Percentiles rank a stretch among this genome's conserved stretches.
Conservation (phyloP, 2,113 vertebrate genomes). For the Scytalopus superciliaris region DNA sequence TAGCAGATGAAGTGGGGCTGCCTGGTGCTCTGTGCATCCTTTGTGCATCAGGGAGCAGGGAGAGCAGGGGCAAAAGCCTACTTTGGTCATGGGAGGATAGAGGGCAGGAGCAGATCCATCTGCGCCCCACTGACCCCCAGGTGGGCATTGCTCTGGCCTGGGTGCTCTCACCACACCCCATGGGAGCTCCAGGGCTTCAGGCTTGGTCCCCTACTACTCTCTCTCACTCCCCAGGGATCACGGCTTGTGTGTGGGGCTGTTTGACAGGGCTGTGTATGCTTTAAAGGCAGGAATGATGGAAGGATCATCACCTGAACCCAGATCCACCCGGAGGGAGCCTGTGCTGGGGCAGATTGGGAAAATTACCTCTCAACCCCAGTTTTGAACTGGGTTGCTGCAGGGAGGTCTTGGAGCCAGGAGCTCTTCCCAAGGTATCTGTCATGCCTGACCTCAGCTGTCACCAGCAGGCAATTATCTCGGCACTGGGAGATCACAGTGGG, state of each 20-base stretch:
- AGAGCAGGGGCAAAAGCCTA: not conserved
- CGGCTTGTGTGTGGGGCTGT: fast-evolving
- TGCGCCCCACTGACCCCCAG: not conserved
- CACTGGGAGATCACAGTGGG: not conserved
- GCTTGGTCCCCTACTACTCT: not conserved
- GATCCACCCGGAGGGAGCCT: not conserved
- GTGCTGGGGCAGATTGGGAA: not conserved
- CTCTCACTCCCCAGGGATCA: not conserved
- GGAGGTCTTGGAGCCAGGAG: not conserved
- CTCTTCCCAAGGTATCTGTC: conserved; percentile 30
- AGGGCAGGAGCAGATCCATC: not conserved
- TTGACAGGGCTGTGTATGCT: fast-evolving
- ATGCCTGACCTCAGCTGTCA: conserved; percentile 65
- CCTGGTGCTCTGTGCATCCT: fast-evolving
- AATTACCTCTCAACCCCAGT: not conserved
- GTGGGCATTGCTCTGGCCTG: not conserved
- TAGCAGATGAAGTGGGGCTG: not conserved
- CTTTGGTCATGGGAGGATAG: not conserved
- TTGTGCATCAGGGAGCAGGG: not conserved
- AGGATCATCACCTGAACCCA: not conserved
- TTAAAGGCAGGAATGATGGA: not conserved
- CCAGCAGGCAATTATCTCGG: conserved; percentile 43
- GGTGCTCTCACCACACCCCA: not conserved
- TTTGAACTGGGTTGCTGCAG: not conserved
- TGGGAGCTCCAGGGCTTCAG: not conserved